Conservation (phyloP, 2,888 invertebrate species). For the Caenorhabditis sp. region DNA sequence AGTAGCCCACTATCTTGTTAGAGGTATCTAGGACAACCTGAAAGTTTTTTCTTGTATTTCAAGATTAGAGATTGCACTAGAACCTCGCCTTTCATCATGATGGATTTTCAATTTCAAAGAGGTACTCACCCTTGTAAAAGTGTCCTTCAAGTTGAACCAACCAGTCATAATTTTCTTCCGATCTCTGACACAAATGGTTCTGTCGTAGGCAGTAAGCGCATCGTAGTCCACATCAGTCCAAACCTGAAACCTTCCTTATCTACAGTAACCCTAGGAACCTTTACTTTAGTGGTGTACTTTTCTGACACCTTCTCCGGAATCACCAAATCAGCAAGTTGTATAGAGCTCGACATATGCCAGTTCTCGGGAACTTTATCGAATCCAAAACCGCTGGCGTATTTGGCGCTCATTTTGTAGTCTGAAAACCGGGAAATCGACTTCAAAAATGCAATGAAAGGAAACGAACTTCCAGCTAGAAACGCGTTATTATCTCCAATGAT, state of each 20-base stretch:
- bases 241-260: constrained; percentile 1
- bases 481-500: constrained; percentile 61
- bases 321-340: constrained; percentile 39
- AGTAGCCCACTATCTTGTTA: constrained; percentile 60
- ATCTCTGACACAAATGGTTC: constrained; percentile 62
- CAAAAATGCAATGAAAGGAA: too few relatives aligned
- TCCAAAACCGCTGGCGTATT: constrained; percentile 60
- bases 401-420: constrained; percentile 47
- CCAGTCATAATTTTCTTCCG: constrained; percentile 45
- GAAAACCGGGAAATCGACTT: not conserved
- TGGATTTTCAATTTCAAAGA: too few relatives aligned
- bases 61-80: not conserved
- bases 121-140: constrained; percentile 56
- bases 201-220: constrained; percentile 52
- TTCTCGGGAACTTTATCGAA: constrained; percentile 55
- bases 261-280: not conserved
- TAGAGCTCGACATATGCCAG: constrained; percentile 51
- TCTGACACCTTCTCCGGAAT: constrained; percentile 52
- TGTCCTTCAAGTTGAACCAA: constrained; percentile 59
- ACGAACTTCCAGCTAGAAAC: constrained; percentile 43
- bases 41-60: not conserved
- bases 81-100: too few relatives aligned
- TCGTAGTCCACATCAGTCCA: constrained; percentile 61
- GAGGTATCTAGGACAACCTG: constrained; percentile 55
- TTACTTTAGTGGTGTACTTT: constrained; percentile 38